Percentiles rank a stretch among this genome's conserved stretches.
phyloP scores from a whole-genome alignment of 2,113 vertebrate species.

The Nycticorax nycticorax region DNA sequence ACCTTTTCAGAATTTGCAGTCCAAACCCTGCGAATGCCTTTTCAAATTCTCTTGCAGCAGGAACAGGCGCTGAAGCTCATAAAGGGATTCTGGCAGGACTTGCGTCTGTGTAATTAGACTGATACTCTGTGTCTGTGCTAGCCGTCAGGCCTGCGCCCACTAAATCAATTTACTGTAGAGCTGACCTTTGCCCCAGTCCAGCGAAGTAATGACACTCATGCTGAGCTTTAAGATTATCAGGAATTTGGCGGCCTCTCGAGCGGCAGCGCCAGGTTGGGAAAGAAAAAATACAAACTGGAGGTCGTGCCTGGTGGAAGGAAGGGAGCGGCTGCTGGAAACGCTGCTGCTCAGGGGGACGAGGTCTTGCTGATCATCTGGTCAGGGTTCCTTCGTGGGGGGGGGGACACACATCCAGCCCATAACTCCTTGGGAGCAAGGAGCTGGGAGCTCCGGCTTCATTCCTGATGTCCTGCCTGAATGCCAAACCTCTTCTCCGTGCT shows the following conservation, averaged over 20 bases:
- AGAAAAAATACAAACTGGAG: not conserved
- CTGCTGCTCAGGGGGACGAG: not conserved
- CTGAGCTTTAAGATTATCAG: not conserved
- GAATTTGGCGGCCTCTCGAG: not conserved
- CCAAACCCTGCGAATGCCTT: not conserved
- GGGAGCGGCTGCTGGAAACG: fast-evolving
- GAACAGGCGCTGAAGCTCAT: not conserved
- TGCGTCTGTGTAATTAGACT: not conserved
- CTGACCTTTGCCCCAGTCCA: not conserved
- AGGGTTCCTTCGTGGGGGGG: not conserved
- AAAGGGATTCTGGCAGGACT: not conserved
- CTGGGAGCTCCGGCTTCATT: not conserved
- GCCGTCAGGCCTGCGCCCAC: not conserved
- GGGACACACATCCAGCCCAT: fast-evolving
- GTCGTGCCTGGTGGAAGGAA: not conserved
- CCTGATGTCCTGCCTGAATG: not conserved
- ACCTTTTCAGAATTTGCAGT: not conserved
- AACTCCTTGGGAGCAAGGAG: not conserved
- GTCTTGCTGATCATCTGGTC: not conserved
- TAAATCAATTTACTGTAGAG: not conserved
- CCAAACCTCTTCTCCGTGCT: not conserved
- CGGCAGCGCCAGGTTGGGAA: not conserved
- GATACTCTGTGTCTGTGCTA: not conserved
- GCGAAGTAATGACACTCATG: not conserved
- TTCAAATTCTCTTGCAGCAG: not conserved